Evolutionary conservation across 1,140 invertebrate species (phyloP), one percentile per base, ranked within the genome.

Genomic region (Akabosia matsudoensis): DNA sequence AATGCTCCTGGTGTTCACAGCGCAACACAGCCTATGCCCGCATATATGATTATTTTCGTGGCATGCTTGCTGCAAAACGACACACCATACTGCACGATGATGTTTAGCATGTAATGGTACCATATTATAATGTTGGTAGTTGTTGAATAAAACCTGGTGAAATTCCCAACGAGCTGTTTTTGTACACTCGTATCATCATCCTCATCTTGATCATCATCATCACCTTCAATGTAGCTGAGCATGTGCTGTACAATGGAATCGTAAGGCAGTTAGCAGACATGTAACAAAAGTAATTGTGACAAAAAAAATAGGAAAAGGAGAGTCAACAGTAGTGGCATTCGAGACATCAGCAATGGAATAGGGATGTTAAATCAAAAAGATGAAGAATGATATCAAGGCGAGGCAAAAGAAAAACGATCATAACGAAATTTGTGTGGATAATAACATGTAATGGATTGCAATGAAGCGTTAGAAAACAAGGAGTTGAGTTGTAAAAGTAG

Each of bases 161-260:
- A 67, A 67, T 67, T 67, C 28, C 61, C 61, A 67, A 67, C 28
- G 61, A 67, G 61, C 61, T 67, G 61, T 67, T 67, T 56, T 67
- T 30, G 22, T 61, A 61, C 14, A 61, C 54, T 61, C 54, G n/a
- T 24, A 18, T 45, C 24, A 61, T 61, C 54, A 61, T 61, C 54
- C 4, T 61, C 54, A 10, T 61, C 54, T 16, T 61, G 13, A 45
- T 45, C 18, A 7, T 45, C 37, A 61, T n/a, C 54, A 61, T 61
- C 54, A 22, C 24, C 37, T 10, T 18, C 37, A 45, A 7, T 22
- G n/a, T 7, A 10, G 54, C 54, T 14, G 14, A 14, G 24, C 54
- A 22, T 61, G 14, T 61, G 24, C 54, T 16, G 24, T 61, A 61
- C 54, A 61, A 61, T 61, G 24, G 24, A 61, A 61, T 16, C 54